Percentiles rank a stretch among this genome's conserved stretches.
Evolutionary conservation across 2,888 invertebrate genomes (phyloP).

Genomic region (Malachius bipustulatus): DNA sequence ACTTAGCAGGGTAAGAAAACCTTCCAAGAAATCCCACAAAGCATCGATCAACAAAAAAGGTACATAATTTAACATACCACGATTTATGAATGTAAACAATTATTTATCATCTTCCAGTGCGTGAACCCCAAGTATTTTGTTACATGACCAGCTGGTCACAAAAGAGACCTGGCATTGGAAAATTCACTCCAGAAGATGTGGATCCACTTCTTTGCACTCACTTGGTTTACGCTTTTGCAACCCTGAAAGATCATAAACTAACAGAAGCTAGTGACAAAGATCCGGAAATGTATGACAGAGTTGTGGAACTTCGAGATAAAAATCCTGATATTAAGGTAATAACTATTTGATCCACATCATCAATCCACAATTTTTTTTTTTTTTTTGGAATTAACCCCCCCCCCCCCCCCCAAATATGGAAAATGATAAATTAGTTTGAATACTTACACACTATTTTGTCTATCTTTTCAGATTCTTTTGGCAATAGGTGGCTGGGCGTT

Average conservation of each 20-base stretch:
- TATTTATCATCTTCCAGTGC: constrained; percentile 43
- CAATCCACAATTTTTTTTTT: too few relatives aligned
- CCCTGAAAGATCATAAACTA: constrained; percentile 73
- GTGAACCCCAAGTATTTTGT: constrained; percentile 81
- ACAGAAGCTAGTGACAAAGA: constrained; percentile 72
- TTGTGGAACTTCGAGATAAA: constrained; percentile 74
- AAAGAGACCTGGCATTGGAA: constrained; percentile 78
- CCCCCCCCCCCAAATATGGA: too few relatives aligned
- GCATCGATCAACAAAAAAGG: constrained; percentile 47
- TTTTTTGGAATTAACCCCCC: too few relatives aligned
- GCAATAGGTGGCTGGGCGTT: constrained; percentile 96
- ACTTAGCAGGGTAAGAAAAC: constrained; percentile 56
- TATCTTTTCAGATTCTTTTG: constrained; percentile 50
- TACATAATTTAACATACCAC: constrained; percentile 33
- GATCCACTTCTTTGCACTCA: constrained; percentile 87
- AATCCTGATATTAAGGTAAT: constrained; percentile 78
- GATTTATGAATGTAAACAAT: background rate
- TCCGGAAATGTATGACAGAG: constrained; percentile 72
- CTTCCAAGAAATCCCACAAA: constrained; percentile 45
- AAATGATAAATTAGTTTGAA: too few relatives aligned
- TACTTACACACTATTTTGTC: too few relatives aligned
- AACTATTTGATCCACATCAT: too few relatives aligned
- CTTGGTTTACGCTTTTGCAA: constrained; percentile 89
- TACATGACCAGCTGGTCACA: constrained; percentile 95
- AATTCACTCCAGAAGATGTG: constrained; percentile 81